Evolutionary conservation across 1,140 invertebrate species (phyloP).

Genomic region (Pogonomyrmex barbatus): DNA sequence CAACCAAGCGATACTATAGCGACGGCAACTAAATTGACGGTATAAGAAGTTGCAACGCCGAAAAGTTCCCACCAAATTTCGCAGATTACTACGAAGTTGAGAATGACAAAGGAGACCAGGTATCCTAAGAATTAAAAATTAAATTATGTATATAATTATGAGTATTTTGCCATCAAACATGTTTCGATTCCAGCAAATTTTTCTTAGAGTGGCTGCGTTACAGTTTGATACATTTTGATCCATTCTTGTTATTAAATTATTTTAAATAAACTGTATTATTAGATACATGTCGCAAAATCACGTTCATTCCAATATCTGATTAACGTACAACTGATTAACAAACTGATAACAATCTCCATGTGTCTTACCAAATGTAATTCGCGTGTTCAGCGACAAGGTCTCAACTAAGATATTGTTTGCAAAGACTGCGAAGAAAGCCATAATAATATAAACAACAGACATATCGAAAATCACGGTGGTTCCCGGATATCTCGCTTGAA

Average conservation of each 20-base stretch:
- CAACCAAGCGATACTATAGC: constrained; percentile 95
- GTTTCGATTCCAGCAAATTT: neutral
- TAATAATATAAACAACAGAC: constrained; percentile 95
- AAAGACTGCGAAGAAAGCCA: constrained; percentile 94
- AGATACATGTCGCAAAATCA: neutral
- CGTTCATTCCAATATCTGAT: neutral
- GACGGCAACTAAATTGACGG: constrained; percentile 93
- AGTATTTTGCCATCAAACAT: no score
- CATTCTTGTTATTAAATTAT: neutral
- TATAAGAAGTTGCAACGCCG: constrained; percentile 90
- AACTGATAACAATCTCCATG: neutral
- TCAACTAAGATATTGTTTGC: constrained; percentile 95
- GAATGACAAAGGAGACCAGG: constrained; percentile 91
- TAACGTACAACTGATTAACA: neutral
- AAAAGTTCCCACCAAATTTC: constrained; percentile 95
- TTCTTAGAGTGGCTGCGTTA: neutral
- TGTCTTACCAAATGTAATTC: constrained; percentile 94
- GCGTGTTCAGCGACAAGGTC: constrained; percentile 92
- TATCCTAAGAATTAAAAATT: constrained; percentile 88
- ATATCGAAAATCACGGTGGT: constrained; percentile 96
- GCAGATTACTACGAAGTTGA: constrained; percentile 93
- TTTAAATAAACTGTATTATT: neutral
- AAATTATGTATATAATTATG: constrained; percentile 8
- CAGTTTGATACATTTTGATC: neutral
- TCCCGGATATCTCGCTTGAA: constrained; percentile 93